Evolutionary conservation across 2,888 invertebrate genomes (phyloP).

Genomic region (Himalopsyche tibetana): DNA sequence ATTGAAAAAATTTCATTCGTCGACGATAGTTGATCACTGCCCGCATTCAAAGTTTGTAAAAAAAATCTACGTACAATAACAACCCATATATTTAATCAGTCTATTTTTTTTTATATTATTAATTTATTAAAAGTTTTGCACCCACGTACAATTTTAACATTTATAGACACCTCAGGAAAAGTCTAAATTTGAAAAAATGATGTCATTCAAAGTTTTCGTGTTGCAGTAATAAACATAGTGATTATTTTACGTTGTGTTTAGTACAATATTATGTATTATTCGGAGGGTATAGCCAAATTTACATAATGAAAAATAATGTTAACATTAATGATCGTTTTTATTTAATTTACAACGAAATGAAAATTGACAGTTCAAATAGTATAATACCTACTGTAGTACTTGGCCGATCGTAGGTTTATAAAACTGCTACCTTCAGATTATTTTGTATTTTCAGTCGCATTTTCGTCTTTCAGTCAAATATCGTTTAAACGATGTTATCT

Average conservation of each 20-base stretch:
- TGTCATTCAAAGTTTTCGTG: background rate
- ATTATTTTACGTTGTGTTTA: background rate
- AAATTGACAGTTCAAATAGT: background rate
- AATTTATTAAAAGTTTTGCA: conserved; percentile 51
- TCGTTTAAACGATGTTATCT: background rate
- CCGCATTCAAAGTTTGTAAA: conserved; percentile 53
- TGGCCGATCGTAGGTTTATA: conserved; percentile 1
- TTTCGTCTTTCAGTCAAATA: background rate
- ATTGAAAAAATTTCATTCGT: background rate
- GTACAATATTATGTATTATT: background rate
- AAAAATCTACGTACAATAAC: conserved; percentile 65
- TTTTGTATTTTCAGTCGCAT: conserved; percentile 16
- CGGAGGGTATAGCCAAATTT: background rate
- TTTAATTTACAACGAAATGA: background rate
- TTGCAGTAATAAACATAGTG: background rate
- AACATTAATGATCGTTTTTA: background rate
- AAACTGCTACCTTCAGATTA: background rate
- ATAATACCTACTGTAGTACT: background rate
- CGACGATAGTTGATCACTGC: background rate
- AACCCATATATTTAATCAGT: conserved; percentile 66
- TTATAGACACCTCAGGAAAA: conserved; percentile 63
- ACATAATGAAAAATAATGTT: background rate
- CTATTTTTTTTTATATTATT: conserved; percentile 58
- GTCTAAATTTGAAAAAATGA: conserved; percentile 52
- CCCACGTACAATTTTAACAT: conserved; percentile 52